phyloP scores from a whole-genome alignment of 1,140 invertebrate species.

The Solenopsis invicta region DNA sequence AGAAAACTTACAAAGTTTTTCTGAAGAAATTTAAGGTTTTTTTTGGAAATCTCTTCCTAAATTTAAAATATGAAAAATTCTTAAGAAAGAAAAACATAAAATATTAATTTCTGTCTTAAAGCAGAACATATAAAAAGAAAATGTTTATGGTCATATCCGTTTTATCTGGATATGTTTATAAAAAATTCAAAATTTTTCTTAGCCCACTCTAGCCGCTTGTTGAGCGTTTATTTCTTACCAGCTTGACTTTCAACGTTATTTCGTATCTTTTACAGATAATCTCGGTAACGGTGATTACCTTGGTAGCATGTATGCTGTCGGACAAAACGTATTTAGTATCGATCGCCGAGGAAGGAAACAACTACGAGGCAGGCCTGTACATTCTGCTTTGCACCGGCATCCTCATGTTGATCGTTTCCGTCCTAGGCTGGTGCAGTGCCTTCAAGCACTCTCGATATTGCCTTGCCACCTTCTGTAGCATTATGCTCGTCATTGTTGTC shows the following conservation, averaged over 20 bases:
- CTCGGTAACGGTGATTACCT: slow-evolving; percentile 89
- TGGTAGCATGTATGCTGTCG: slow-evolving; percentile 92
- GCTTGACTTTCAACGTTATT: not conserved
- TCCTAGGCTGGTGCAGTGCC: slow-evolving; percentile 97
- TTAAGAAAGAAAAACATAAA: too few species aligned
- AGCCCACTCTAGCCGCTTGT: not conserved
- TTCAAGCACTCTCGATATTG: slow-evolving; percentile 95
- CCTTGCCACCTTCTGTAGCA: slow-evolving; percentile 93
- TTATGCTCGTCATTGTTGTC: slow-evolving; percentile 92
- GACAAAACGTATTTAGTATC: slow-evolving; percentile 92
- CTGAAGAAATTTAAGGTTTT: too few species aligned
- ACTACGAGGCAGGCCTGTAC: slow-evolving; percentile 91
- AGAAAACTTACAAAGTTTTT: too few species aligned
- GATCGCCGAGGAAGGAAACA: slow-evolving; percentile 89
- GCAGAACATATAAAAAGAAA: not conserved
- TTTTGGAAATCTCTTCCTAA: too few species aligned
- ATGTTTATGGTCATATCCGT: not conserved
- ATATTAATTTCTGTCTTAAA: too few species aligned
- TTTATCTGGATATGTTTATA: not conserved
- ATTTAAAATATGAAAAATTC: too few species aligned
- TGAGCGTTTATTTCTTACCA: not conserved
- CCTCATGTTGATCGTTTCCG: slow-evolving; percentile 94
- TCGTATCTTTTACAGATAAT: slow-evolving; percentile 89
- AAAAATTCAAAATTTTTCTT: too few species aligned
- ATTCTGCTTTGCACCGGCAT: slow-evolving; percentile 93